Evolutionary conservation across 23 tunicate species (phyloP).

Genomic region (Styela plicata): DNA sequence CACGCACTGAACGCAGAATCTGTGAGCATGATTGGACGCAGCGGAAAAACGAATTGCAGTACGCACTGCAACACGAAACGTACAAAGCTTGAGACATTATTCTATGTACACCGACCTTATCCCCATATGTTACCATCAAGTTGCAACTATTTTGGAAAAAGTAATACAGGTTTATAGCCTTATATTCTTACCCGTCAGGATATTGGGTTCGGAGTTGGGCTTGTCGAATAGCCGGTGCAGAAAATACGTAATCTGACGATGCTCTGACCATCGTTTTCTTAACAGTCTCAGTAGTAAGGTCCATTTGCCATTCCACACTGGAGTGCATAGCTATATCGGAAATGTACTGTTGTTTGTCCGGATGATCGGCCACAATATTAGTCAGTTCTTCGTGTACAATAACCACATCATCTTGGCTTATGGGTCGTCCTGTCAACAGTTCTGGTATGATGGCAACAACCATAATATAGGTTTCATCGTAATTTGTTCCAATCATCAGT

Average conservation of each 20-base stretch:
- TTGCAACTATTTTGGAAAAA: too few relatives aligned
- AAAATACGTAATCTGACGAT: slow-evolving; percentile 19
- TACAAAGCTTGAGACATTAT: too few relatives aligned
- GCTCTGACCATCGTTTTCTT: slow-evolving; percentile 6
- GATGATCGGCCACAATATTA: neutral
- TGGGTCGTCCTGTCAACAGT: neutral
- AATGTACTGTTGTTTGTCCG: slow-evolving; percentile 10
- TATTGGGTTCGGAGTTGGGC: slow-evolving; percentile 4
- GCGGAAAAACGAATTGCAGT: too few relatives aligned
- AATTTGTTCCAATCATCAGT: slow-evolving; percentile 11
- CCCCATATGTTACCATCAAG: too few relatives aligned
- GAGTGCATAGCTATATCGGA: slow-evolving; percentile 21
- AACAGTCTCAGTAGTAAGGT: neutral
- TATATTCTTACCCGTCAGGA: slow-evolving; percentile 11
- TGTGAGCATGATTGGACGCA: too few relatives aligned
- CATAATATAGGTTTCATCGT: slow-evolving; percentile 11
- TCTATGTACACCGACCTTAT: too few relatives aligned
- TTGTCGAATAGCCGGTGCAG: slow-evolving; percentile 27
- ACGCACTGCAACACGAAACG: too few relatives aligned
- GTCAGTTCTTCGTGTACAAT: neutral
- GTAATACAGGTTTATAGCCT: too few relatives aligned
- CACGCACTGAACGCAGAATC: too few relatives aligned
- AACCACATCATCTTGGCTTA: neutral
- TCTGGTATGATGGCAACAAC: slow-evolving; percentile 9
- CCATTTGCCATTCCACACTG: slow-evolving; percentile 13